phyloP scores from a whole-genome alignment of 92 coral and sea anemone genomes.

The Parazoanthus swiftii region DNA sequence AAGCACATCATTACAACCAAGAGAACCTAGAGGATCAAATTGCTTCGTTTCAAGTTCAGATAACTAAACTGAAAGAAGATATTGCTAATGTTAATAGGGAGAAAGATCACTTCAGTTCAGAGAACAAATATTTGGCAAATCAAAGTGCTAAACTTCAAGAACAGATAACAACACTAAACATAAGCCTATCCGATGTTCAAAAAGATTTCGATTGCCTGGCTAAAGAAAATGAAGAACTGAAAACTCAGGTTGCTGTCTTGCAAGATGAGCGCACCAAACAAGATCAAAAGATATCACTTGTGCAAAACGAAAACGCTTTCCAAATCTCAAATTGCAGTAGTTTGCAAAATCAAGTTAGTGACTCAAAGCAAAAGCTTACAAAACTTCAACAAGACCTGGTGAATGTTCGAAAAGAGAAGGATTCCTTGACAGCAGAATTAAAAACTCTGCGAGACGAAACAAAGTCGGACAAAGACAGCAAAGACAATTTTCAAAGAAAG shows the following conservation, averaged over 20 bases:
- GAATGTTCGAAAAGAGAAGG: slow-evolving; percentile 36
- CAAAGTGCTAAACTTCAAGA: slow-evolving; percentile 34
- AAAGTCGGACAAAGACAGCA: slow-evolving; percentile 1
- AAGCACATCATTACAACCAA: not conserved
- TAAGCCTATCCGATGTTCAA: slow-evolving; percentile 27
- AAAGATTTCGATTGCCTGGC: not conserved
- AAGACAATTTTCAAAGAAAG: slow-evolving; percentile 51
- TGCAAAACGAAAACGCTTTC: slow-evolving; percentile 37
- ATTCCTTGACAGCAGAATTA: slow-evolving; percentile 36
- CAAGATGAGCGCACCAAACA: slow-evolving; percentile 30
- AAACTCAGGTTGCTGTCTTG: slow-evolving; percentile 39
- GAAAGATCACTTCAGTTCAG: not conserved
- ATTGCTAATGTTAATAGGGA: slow-evolving; percentile 7
- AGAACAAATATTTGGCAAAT: slow-evolving; percentile 36
- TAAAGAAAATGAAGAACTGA: slow-evolving; percentile 44
- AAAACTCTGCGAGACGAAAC: slow-evolving; percentile 6
- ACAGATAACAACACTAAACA: slow-evolving; percentile 42
- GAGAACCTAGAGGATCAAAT: slow-evolving; percentile 47
- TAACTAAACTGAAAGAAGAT: slow-evolving; percentile 39
- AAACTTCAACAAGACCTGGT: slow-evolving; percentile 46
- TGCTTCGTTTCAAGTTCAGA: slow-evolving; percentile 34
- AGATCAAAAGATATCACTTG: slow-evolving; percentile 40
- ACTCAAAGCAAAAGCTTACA: slow-evolving; percentile 31
- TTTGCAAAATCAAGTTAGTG: slow-evolving; percentile 1
- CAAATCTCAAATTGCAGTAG: not conserved